Conservation (phyloP, 2,888 invertebrate species). For the Leptogaster cylindrica region DNA sequence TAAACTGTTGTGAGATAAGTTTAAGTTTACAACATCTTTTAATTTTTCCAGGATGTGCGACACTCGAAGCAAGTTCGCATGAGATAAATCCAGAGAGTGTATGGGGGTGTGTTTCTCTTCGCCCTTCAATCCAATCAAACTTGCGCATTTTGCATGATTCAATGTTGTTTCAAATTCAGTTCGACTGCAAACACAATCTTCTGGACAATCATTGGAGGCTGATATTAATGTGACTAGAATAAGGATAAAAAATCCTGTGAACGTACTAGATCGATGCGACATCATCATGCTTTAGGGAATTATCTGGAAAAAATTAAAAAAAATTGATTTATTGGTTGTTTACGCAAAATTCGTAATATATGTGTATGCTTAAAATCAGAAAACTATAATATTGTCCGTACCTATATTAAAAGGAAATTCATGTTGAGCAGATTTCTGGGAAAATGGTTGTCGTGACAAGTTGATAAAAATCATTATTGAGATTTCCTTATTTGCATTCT, state of each 20-base stretch:
- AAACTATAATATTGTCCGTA: too few relatives aligned
- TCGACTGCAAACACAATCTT: constrained; percentile 55
- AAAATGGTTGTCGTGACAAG: too few relatives aligned
- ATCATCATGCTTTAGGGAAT: constrained; percentile 17
- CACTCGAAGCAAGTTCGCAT: constrained; percentile 67
- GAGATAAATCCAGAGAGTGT: constrained; percentile 68
- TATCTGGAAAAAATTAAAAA: constrained; percentile 11
- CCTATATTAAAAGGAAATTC: too few relatives aligned
- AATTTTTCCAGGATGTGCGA: constrained; percentile 67
- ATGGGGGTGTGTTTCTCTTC: constrained; percentile 54
- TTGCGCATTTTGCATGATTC: constrained; percentile 59
- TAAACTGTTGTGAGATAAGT: constrained; percentile 70
- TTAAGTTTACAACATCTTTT: constrained; percentile 68
- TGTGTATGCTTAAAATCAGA: too few relatives aligned
- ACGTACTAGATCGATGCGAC: constrained; percentile 12
- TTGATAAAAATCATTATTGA: too few relatives aligned
- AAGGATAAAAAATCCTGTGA: constrained; percentile 32
- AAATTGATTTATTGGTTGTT: not conserved
- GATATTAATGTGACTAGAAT: constrained; percentile 38
- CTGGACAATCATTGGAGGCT: constrained; percentile 54
- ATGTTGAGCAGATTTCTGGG: too few relatives aligned
- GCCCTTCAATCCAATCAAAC: constrained; percentile 53
- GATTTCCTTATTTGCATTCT: too few relatives aligned
- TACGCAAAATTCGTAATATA: too few relatives aligned
- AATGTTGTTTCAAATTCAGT: constrained; percentile 52